These are phyloP conservation scores for Neomorphus geoffroyi DNA, from an alignment of 2,797 vertebrate species.

Conservation along the genomic window DNA sequence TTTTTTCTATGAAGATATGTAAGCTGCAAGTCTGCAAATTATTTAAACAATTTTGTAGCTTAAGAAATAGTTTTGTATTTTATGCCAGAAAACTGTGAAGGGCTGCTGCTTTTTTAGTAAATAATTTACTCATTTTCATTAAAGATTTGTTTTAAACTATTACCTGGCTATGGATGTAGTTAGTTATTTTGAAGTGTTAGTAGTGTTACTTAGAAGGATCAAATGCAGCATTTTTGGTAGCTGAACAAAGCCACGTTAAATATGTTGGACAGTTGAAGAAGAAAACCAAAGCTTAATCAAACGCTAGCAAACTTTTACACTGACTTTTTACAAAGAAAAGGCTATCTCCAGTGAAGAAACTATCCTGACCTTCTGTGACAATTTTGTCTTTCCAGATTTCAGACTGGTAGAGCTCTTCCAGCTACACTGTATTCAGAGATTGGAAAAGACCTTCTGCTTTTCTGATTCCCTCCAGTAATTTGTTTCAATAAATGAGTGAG, in stretches of 20 bases:
- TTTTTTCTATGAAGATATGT: background rate
- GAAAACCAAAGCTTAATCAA: background rate
- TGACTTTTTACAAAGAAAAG: background rate
- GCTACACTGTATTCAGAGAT: background rate
- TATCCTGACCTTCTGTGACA: background rate
- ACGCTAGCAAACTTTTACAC: background rate
- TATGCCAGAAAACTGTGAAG: background rate
- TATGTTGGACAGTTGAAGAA: background rate
- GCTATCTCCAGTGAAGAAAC: background rate
- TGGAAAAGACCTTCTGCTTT: background rate
- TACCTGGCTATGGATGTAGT: background rate
- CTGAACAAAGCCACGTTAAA: background rate
- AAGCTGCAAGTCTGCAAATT: background rate
- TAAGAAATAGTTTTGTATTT: background rate
- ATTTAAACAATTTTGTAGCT: background rate
- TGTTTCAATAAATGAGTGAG: background rate
- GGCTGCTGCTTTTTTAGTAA: background rate
- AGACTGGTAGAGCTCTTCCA: background rate
- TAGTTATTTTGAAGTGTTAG: background rate
- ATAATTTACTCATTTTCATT: background rate
- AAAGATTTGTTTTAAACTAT: background rate
- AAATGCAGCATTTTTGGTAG: background rate
- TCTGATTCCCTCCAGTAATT: background rate
- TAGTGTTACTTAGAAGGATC: background rate
- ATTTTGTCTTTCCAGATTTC: background rate